A percentile compares a stretch with the other conserved stretches of the same genome.
These are phyloP conservation scores for Ramphastos sulfuratus DNA, from an alignment of 2,113 vertebrate species.

Conservation along the genomic window DNA sequence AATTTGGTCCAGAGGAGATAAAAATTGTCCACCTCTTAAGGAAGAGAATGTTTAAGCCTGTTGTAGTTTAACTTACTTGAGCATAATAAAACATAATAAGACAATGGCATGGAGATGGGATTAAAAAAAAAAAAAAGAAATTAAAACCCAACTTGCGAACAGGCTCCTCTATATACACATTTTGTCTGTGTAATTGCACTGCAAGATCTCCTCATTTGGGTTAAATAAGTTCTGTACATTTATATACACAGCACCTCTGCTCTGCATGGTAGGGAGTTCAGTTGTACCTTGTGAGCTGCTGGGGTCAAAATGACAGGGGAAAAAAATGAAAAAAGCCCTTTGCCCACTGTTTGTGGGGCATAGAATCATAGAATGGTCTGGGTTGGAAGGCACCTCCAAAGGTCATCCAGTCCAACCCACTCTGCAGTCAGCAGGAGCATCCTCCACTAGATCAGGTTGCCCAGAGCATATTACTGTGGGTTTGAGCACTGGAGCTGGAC, in stretches of 20 bases:
- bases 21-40: not conserved
- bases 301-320: not conserved
- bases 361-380: no score
- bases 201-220: not conserved
- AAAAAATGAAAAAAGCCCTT: not conserved
- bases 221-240: not conserved
- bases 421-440: no score
- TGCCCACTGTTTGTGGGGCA: not conserved
- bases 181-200: not conserved
- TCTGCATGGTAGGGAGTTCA: not conserved
- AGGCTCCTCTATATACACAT: not conserved
- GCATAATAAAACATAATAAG: not conserved
- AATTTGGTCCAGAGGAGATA: constrained; percentile 19
- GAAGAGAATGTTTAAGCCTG: not conserved
- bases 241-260: not conserved
- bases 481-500: not conserved
- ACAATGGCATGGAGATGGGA: not conserved
- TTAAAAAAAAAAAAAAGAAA: no score
- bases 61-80: not conserved
- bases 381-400: no score
- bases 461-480: no score
- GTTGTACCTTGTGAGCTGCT: not conserved
- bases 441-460: no score
- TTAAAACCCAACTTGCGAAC: not conserved
- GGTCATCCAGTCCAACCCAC: no score